Evolutionary conservation across 2,888 invertebrate species (phyloP).

Genomic region (Macrophya annulata): DNA sequence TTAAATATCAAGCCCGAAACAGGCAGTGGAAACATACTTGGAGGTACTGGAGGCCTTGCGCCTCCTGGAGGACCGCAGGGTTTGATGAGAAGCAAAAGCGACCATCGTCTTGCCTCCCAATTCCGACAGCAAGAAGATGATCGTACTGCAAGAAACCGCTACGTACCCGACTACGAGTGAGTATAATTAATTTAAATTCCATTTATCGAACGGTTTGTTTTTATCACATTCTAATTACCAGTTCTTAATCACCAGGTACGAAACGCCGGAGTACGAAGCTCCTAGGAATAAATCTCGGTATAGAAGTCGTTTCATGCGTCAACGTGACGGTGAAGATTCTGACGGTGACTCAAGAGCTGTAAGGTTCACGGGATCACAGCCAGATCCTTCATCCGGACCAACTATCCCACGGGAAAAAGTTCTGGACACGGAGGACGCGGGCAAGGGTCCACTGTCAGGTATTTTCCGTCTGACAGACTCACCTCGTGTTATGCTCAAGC

Average conservation of each 20-base stretch:
- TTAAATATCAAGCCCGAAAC: slow-evolving; percentile 88
- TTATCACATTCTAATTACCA: neutral
- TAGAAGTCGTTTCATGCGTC: slow-evolving; percentile 79
- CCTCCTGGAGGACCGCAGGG: slow-evolving; percentile 87
- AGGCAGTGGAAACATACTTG: slow-evolving; percentile 76
- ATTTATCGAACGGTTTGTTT: neutral
- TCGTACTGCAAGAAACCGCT: slow-evolving; percentile 76
- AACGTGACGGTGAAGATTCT: slow-evolving; percentile 88
- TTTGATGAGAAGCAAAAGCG: slow-evolving; percentile 95
- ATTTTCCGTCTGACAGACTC: slow-evolving; percentile 94
- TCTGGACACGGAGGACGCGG: slow-evolving; percentile 94
- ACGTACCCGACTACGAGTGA: slow-evolving; percentile 79
- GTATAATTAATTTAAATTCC: slow-evolving; percentile 46
- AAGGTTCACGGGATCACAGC: slow-evolving; percentile 84
- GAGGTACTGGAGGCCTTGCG: slow-evolving; percentile 81
- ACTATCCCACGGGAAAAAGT: slow-evolving; percentile 84
- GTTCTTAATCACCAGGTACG: slow-evolving; percentile 73
- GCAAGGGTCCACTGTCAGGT: slow-evolving; percentile 92
- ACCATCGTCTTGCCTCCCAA: slow-evolving; percentile 93
- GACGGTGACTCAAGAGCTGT: slow-evolving; percentile 87
- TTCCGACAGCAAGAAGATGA: slow-evolving; percentile 92
- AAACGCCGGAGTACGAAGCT: slow-evolving; percentile 76
- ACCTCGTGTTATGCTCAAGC: slow-evolving; percentile 93
- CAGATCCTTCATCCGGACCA: slow-evolving; percentile 75
- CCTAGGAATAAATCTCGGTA: slow-evolving; percentile 77